These are phyloP conservation scores for Trichosurus vulpecula DNA, from an alignment of 2,797 vertebrate genomes.

Conservation along the genomic window DNA sequence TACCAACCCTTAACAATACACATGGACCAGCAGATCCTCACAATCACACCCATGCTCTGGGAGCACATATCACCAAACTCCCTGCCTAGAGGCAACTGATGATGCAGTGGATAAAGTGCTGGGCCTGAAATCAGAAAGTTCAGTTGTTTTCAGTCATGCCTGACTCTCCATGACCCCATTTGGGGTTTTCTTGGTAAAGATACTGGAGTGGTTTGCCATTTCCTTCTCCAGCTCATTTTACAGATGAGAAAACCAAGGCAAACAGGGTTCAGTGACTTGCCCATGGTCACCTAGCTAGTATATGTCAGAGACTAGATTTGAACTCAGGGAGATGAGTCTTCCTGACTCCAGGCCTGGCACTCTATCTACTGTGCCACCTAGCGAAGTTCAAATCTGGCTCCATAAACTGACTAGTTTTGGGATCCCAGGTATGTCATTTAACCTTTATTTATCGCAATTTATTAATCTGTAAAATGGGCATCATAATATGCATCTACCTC, in stretches of 20 bases:
- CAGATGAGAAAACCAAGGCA: background rate
- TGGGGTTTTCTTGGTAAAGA: background rate
- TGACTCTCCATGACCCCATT: background rate
- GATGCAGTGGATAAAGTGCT: background rate
- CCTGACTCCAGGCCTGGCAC: too few relatives aligned
- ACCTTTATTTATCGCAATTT: background rate
- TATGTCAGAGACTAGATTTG: background rate
- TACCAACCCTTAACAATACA: background rate
- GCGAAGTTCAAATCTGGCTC: too few relatives aligned
- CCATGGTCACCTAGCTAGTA: background rate
- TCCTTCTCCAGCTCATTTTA: background rate
- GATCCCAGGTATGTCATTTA: background rate
- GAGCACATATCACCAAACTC: background rate
- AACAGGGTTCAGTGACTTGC: background rate
- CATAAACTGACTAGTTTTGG: background rate
- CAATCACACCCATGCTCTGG: background rate
- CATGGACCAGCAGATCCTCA: background rate
- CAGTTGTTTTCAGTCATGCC: background rate
- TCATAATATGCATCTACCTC: background rate
- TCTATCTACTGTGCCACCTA: background rate
- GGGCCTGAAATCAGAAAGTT: too few relatives aligned
- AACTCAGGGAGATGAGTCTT: too few relatives aligned
- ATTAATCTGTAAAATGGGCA: background rate
- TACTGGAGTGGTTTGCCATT: background rate
- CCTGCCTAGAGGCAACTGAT: background rate